phyloP scores from a whole-genome alignment of 2,797 vertebrate species.

The Onychomys arenicola region DNA sequence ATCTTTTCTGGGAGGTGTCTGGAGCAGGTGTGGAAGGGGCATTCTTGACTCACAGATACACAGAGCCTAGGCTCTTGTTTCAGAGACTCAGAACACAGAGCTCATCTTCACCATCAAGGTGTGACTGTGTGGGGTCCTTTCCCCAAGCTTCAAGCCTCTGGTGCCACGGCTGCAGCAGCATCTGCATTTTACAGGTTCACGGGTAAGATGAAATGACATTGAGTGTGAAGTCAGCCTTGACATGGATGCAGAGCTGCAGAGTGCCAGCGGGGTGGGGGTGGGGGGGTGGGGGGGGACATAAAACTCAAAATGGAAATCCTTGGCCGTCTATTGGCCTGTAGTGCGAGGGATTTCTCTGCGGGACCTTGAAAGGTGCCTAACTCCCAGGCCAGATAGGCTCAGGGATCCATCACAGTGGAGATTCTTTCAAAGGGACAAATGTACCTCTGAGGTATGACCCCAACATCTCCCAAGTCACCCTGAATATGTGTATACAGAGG shows the following conservation, averaged over 20 bases:
- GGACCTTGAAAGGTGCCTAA: conserved; percentile 68
- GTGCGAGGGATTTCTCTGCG: conserved; percentile 44
- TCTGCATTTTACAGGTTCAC: neutral
- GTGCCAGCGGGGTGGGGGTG: neutral
- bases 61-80: neutral
- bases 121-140: neutral
- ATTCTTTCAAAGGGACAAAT: neutral
- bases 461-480: neutral
- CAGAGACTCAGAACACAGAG: neutral
- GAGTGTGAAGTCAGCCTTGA: neutral
- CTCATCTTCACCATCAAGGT: neutral
- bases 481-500: neutral
- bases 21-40: neutral
- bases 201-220: neutral
- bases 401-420: neutral
- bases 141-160: neutral
- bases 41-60: neutral
- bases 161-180: neutral
- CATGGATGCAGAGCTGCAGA: neutral
- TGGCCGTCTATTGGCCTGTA: conserved; percentile 51
- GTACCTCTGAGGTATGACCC: neutral
- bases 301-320: conserved; percentile 33
- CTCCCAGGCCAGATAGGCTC: neutral
- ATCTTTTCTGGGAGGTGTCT: neutral
- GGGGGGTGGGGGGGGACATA: neutral